A percentile compares a stretch with the other conserved stretches of the same genome.
Conservation (phyloP, 2,797 vertebrate species). For the Balearica regulorum region DNA sequence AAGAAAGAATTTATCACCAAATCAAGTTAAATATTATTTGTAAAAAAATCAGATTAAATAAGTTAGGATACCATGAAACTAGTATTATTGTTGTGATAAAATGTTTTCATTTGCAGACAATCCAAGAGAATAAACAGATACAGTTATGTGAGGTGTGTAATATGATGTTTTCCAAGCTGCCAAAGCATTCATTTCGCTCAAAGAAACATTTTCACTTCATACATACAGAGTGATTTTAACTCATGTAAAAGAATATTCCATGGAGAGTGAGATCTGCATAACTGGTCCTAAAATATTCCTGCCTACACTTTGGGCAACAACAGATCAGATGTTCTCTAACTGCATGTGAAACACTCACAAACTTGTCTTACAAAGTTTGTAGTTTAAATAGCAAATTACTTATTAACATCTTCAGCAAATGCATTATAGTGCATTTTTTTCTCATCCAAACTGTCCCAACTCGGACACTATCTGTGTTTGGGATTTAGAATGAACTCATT, state of each 20-base stretch:
- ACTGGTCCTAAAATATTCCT: background rate
- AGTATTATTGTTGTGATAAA: background rate
- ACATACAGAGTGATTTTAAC: background rate
- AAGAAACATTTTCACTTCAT: background rate
- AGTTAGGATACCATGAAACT: background rate
- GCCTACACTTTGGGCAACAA: background rate
- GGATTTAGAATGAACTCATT: background rate
- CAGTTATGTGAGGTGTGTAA: background rate
- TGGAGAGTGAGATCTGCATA: background rate
- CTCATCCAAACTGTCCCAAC: background rate
- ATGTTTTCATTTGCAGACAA: background rate
- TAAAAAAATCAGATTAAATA: background rate
- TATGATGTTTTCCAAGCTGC: background rate
- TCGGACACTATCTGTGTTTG: background rate
- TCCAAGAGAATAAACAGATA: background rate
- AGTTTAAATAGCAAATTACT: background rate
- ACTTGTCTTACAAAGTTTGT: background rate
- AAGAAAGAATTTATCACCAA: background rate
- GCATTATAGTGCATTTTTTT: background rate
- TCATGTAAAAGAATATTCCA: background rate
- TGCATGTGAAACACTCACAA: background rate
- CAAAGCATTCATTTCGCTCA: background rate
- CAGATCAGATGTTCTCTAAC: background rate
- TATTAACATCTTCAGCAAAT: background rate
- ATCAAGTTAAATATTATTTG: background rate